Evolutionary conservation across 30 jellyfish, hydroid and myxozoan species (phyloP).

Genomic region (Turritopsis dohrnii): DNA sequence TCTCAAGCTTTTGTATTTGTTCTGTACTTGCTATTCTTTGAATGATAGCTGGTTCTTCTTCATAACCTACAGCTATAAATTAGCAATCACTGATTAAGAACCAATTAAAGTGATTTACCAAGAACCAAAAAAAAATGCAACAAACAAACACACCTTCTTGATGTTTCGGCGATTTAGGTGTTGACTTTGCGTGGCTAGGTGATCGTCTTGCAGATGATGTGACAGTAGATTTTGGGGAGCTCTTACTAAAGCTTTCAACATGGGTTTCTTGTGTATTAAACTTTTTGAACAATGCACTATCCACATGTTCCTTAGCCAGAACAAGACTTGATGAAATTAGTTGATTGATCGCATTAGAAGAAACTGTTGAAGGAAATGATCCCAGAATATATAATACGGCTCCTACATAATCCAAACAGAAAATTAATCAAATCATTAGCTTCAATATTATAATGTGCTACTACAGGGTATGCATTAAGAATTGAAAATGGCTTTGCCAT

Average conservation of each 20-base stretch:
- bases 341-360: background rate
- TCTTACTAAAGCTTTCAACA: background rate
- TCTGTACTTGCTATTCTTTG: slow-evolving; percentile 13
- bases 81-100: no score
- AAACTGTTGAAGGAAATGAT: slow-evolving; percentile 19
- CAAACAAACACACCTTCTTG: background rate
- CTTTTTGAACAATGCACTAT: slow-evolving; percentile 16
- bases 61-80: slow-evolving; percentile 54
- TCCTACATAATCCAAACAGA: background rate
- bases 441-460: no score
- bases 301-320: slow-evolving; percentile 25
- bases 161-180: background rate
- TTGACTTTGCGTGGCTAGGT: background rate
- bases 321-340: slow-evolving; percentile 25
- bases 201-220: background rate
- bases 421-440: background rate
- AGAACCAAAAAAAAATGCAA: background rate
- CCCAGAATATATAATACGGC: slow-evolving; percentile 8
- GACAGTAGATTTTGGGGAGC: background rate
- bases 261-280: background rate
- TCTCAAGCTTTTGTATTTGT: background rate
- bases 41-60: slow-evolving; percentile 73
- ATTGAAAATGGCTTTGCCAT: no score
- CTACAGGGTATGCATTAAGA: no score
- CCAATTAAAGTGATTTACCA: background rate